Evolutionary conservation across 2,113 vertebrate species (phyloP).

Genomic region (Rutilus rutilus): DNA sequence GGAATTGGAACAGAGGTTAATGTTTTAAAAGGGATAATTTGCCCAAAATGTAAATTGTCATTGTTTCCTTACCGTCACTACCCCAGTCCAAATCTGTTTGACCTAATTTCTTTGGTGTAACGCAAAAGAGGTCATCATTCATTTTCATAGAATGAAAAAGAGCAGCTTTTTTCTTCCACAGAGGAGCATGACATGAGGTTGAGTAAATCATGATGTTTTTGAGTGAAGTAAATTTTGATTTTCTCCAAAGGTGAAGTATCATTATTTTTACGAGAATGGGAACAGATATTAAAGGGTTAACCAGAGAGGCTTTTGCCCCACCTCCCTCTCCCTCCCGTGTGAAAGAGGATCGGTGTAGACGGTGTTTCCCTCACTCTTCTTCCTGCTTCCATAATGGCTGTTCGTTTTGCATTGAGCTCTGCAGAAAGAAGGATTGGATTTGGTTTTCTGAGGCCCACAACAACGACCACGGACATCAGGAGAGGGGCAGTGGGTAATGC

Average conservation of each 20-base stretch:
- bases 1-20: neutral
- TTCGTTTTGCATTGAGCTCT: slow-evolving; percentile 29
- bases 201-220: neutral
- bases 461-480: neutral
- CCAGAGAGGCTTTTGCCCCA: slow-evolving; percentile 39
- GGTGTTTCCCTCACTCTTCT: slow-evolving; percentile 16
- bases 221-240: neutral
- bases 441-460: neutral
- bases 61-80: neutral
- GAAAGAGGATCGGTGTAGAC: slow-evolving; percentile 40
- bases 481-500: slow-evolving; percentile 29
- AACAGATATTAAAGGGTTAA: slow-evolving; percentile 62
- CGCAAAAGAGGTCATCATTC: neutral
- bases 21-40: neutral
- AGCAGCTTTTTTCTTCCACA: neutral
- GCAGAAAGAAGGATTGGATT: slow-evolving; percentile 6
- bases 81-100: neutral
- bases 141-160: neutral
- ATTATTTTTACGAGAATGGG: neutral
- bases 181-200: neutral
- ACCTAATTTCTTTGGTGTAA: neutral
- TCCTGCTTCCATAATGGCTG: slow-evolving; percentile 59
- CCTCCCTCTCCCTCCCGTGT: slow-evolving; percentile 45
- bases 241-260: neutral
- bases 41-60: neutral